Base-by-base conservation (phyloP, 2,797 vertebrate species). In the Australoheros facetus region DNA sequence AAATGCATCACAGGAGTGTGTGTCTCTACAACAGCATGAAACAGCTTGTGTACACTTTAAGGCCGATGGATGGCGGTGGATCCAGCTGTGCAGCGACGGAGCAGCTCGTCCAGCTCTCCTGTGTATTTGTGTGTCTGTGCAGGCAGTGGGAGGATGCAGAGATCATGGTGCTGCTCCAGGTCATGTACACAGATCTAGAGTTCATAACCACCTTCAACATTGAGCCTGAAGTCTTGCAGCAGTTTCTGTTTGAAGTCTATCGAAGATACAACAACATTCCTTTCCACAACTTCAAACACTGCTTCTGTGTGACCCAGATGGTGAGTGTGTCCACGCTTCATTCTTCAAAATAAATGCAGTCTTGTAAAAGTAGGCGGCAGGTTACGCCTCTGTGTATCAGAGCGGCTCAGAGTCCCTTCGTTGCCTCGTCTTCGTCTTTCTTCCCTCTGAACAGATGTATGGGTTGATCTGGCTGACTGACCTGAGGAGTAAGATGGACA, bases 101-200 rank as follows among this genome's bases (percentile, higher is more conserved):
- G 16, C 13, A 48, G 42, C 14, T 16, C 14, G 2, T 6, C 45
- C 30, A 7, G 7, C 32, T 34, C 16, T 51, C 48, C 14, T 16
- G 42, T 45, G 42, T 14, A 8, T 51, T 51, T 78, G 60, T 84
- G 73, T 80, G 74, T 89, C 7, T 77, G 53, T 87, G 34, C 83
- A 96, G 96, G 96, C 96, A 96, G 90, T 96, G 96, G 96, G 95
- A 96, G 88, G 96, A 96, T 1, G 91, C 95, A 71, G 96, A 96
- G 93, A 96, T 96, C 80, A 96, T 96, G 96, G 95, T 96, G 64
- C 92, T 96, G 28, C 93, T 96, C 51, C 95, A 96, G 90, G 93
- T 96, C 89, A 96, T 96, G 96, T 96, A 95, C 91, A 93, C 93
- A 26, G 95, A 96, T 77, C 81, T 96, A 69, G 96, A 96, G 76